Evolutionary conservation across 2,888 invertebrate species (phyloP).

Genomic region (Drosophila neotestacea): DNA sequence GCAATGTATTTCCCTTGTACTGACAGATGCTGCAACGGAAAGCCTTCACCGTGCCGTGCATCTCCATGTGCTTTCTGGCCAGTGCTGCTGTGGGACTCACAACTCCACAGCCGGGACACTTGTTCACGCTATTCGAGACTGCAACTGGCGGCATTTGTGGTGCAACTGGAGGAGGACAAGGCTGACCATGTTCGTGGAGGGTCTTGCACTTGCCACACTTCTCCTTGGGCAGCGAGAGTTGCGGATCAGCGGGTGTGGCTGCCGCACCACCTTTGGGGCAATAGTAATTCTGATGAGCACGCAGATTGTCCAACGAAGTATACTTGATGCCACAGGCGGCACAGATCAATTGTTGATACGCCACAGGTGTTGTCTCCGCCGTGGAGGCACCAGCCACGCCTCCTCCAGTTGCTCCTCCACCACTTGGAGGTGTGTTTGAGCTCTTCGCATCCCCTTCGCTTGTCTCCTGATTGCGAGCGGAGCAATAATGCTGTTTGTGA

Average conservation of each 20-base stretch:
- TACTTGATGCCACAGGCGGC: constrained; percentile 98
- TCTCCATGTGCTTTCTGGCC: constrained; percentile 96
- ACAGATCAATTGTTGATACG: constrained; percentile 94
- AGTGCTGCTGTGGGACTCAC: constrained; percentile 94
- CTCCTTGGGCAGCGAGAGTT: constrained; percentile 85
- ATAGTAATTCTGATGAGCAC: constrained; percentile 97
- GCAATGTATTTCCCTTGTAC: constrained; percentile 97
- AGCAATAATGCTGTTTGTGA: constrained; percentile 97
- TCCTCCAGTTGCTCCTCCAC: constrained; percentile 48
- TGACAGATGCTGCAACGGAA: constrained; percentile 97
- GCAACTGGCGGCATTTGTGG: constrained; percentile 36
- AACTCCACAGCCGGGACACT: constrained; percentile 95
- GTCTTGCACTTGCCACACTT: constrained; percentile 90
- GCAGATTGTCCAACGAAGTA: constrained; percentile 95
- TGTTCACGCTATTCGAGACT: constrained; percentile 87
- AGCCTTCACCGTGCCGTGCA: constrained; percentile 95
- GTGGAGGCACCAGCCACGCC: constrained; percentile 69
- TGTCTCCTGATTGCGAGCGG: constrained; percentile 89
- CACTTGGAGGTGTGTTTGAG: constrained; percentile 85
- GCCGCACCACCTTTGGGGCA: constrained; percentile 91
- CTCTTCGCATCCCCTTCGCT: constrained; percentile 77
- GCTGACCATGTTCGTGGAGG: constrained; percentile 86
- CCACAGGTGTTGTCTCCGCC: constrained; percentile 87
- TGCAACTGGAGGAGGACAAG: constrained; percentile 83
- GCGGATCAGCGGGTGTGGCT: constrained; percentile 49